Conservation (phyloP, 1,140 invertebrate species). For the Bombus consobrinus region DNA sequence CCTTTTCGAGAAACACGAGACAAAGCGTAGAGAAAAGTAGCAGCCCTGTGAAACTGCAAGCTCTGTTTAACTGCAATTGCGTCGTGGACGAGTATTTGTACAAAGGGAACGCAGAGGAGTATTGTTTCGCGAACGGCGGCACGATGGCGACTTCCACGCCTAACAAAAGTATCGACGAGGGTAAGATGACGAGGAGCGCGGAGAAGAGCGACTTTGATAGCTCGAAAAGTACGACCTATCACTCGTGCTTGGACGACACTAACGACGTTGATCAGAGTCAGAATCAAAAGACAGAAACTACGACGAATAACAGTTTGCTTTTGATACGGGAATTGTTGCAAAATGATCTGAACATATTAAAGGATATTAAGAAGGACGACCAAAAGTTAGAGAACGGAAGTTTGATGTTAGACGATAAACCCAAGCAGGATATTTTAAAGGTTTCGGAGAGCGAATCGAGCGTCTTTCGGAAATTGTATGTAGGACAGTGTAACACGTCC, state of each 20-base stretch:
- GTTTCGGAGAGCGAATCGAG: background rate
- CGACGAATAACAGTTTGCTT: background rate
- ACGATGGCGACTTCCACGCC: constrained; percentile 4
- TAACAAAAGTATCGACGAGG: background rate
- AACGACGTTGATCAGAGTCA: background rate
- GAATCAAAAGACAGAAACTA: background rate
- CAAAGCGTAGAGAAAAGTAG: background rate
- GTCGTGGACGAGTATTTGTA: background rate
- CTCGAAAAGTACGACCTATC: no score
- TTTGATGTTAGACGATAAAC: background rate
- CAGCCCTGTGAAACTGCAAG: background rate
- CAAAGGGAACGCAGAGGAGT: background rate
- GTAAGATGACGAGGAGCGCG: background rate
- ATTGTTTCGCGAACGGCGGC: background rate
- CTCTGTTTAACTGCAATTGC: constrained; percentile 18
- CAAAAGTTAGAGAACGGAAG: background rate
- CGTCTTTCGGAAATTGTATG: background rate
- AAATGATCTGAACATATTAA: constrained; percentile 3
- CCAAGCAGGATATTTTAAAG: background rate
- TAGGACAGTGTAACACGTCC: background rate
- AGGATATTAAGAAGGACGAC: background rate
- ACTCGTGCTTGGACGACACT: background rate
- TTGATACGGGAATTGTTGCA: background rate
- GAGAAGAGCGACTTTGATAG: background rate
- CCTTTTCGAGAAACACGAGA: no score